Base-by-base conservation (phyloP, 2,113 vertebrate species). In the Kryptolebias marmoratus region DNA sequence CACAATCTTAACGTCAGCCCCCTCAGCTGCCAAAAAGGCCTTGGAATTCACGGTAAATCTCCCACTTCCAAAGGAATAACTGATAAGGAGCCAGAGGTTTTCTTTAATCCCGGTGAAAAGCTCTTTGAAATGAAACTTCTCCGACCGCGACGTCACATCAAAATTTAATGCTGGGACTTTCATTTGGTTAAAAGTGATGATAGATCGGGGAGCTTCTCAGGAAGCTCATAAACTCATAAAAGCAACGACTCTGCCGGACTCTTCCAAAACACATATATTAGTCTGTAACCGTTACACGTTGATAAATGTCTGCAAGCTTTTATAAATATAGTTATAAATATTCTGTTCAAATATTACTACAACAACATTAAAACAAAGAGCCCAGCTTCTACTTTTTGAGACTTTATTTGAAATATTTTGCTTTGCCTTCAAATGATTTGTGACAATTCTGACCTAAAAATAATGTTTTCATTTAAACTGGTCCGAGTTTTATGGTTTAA, bases 51-150 rank as follows among this genome's bases (percentile, higher is more conserved):
- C 67, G 76, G 42, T 71, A 73, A 81, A 82, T 54, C 57, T 63
- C 39, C 22, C 9, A 75, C 57, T 68, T 65, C 36, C 57, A 60
- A 75, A 76, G 75, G 47, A 73, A 15, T 73, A 72, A 65, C 49
- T 47, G 68, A 79, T 56, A 75, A 53, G 56, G 73, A 44, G 59
- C 42, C 44, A 58, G 36, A 31, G 15, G 30, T 71, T 71, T 22
- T 71, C 16, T 74, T 80, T 75, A 84, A 45, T 28, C 75, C 59
- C 13, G n/a, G 56, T 68, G 32, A 59, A 79, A 74, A 72, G 64
- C 39, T 60, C 62, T 78, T 50, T 54, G 13, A 59, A 67, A 66
- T 64, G 6, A 66, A 55, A 70, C 32, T 39, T 63, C 22, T 73
- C 47, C 28, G 64, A 55, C 22, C 76, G 47, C 4, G 2, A 12